These are phyloP conservation scores for Epinephelus moara DNA, from an alignment of 2,113 vertebrate species.

Conservation along the genomic window DNA sequence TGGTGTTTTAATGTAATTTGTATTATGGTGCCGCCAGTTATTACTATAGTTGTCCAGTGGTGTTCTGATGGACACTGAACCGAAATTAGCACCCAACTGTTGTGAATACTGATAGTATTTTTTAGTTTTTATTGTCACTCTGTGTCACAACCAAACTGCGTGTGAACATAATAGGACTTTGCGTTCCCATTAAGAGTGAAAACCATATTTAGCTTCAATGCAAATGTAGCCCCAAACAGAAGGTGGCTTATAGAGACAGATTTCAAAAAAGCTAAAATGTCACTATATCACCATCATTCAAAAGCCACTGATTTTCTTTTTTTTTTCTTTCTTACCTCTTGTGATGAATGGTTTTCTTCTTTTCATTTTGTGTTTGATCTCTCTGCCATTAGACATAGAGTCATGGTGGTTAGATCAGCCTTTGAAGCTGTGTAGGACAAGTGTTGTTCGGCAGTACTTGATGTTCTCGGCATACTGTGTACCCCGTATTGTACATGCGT, in stretches of 20 bases:
- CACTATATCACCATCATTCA: constrained; percentile 27
- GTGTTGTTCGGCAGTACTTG: neutral
- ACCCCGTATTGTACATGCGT: neutral
- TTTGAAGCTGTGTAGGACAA: too few relatives aligned
- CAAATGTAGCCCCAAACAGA: neutral
- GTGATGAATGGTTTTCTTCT: constrained; percentile 27
- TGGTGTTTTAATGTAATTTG: neutral
- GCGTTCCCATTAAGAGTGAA: neutral
- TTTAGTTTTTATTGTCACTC: neutral
- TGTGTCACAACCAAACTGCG: constrained; percentile 3
- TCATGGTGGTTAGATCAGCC: constrained; percentile 38
- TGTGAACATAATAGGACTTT: neutral
- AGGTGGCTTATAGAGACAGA: neutral
- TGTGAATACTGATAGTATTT: neutral
- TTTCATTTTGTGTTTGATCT: constrained; percentile 39
- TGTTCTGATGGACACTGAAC: neutral
- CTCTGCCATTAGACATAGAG: constrained; percentile 13
- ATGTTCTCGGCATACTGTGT: constrained; percentile 19
- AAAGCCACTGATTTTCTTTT: neutral
- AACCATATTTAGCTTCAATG: neutral
- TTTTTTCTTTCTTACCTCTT: constrained; percentile 7
- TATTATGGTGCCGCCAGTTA: neutral
- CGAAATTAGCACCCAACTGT: neutral
- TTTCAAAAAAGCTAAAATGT: neutral
- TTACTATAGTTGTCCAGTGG: neutral